Conservation (phyloP, 2,797 vertebrate species). For the Gymnothorax reevesii region DNA sequence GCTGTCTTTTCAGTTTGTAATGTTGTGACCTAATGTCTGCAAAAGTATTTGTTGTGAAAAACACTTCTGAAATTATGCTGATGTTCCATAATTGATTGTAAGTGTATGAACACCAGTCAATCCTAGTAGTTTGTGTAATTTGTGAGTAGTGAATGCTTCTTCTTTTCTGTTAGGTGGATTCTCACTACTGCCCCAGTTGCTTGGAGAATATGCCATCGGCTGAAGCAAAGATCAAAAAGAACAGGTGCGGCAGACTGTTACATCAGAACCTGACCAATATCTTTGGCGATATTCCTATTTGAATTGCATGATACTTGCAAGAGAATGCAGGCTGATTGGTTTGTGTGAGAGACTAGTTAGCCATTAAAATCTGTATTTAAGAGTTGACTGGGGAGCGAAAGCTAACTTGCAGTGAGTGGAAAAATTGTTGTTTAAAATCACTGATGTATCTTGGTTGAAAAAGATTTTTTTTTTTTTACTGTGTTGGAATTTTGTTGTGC, state of each 20-base stretch:
- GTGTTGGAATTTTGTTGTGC: neutral
- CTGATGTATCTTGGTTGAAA: neutral
- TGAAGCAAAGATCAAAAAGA: conserved; percentile 98
- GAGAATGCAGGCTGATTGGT: neutral
- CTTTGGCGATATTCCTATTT: neutral
- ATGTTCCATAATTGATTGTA: neutral
- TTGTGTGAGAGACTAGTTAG: neutral
- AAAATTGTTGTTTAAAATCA: neutral
- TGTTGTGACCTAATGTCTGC: too few relatives aligned
- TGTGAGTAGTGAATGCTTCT: conserved; percentile 2
- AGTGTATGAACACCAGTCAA: neutral
- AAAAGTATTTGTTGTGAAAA: neutral
- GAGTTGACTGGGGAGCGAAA: neutral
- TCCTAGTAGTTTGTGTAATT: neutral
- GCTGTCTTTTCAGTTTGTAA: too few relatives aligned
- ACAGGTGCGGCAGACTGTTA: conserved; percentile 76
- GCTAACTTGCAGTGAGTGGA: neutral
- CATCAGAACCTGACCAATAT: neutral
- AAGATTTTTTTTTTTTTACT: neutral
- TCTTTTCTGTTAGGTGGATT: conserved; percentile 84
- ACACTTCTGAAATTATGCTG: neutral
- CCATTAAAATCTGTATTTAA: neutral
- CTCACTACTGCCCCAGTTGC: conserved; percentile 98
- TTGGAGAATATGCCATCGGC: conserved; percentile 99
- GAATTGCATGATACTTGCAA: neutral